Conservation (phyloP, 2,797 vertebrate genomes). For the Gobionotothen gibberifrons region DNA sequence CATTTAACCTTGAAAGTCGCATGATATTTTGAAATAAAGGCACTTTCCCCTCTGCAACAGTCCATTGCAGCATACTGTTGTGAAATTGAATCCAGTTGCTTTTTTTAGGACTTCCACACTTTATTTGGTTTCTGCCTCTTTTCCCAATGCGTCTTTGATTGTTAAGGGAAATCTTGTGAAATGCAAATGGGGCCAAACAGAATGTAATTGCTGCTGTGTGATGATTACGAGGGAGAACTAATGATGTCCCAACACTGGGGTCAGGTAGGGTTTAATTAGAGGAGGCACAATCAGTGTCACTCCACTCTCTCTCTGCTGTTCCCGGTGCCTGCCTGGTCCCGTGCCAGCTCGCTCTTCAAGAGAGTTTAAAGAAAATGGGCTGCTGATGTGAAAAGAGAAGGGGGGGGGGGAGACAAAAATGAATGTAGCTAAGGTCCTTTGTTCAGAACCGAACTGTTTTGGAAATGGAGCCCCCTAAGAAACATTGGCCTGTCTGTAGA, state of each 20-base stretch:
- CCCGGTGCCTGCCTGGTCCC: constrained; percentile 71
- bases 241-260: constrained; percentile 95
- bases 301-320: constrained; percentile 72
- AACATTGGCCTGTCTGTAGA: constrained; percentile 58
- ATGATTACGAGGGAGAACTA: constrained; percentile 93
- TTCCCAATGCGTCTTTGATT: constrained; percentile 76
- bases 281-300: constrained; percentile 90
- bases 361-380: constrained; percentile 70
- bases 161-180: constrained; percentile 86
- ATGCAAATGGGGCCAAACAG: constrained; percentile 91
- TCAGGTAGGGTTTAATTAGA: constrained; percentile 97
- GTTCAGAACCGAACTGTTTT: constrained; percentile 60
- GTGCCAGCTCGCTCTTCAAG: constrained; percentile 69
- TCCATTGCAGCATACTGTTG: constrained; percentile 35
- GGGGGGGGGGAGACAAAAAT: constrained; percentile 38
- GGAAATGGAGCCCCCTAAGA: constrained; percentile 62
- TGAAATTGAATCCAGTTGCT: constrained; percentile 52
- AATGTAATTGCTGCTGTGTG: constrained; percentile 92
- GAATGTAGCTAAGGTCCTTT: constrained; percentile 65
- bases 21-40: constrained; percentile 42
- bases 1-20: constrained; percentile 47
- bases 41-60: constrained; percentile 26
- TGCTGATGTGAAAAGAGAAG: constrained; percentile 65
- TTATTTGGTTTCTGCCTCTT: constrained; percentile 61
- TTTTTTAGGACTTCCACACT: constrained; percentile 52